Base-by-base conservation (phyloP, 2,797 vertebrate species). In the Sarcoramphus papa region DNA sequence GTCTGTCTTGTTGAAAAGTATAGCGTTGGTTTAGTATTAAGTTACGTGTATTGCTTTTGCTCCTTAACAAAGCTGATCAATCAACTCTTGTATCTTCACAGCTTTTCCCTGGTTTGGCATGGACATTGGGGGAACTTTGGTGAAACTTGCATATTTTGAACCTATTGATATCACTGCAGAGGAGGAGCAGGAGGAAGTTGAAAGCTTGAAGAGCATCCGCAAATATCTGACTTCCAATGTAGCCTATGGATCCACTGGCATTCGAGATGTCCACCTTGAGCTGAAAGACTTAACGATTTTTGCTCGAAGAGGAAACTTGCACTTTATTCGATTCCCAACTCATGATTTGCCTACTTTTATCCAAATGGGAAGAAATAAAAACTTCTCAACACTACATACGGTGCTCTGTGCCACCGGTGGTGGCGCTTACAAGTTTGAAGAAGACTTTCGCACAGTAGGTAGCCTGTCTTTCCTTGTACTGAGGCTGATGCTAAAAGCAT, bases 61-160 rank as follows among this genome's bases (percentile, higher is more conserved):
- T 69, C 19, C 67, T 76, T 75, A 50, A 10, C 28, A 41, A 45
- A 80, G n/a, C 54, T 94, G 20, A 92, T 45, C 0, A 1, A 30
- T 63, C 14, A 9, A 22, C 65, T 57, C 23, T 90, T 92, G 9
- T 92, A 7, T 95, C 77, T 94, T 81, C 82, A 63, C 97, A 99
- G 99, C 99, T 89, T 99, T 99, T 91, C 99, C 99, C 2, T 99
- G 99, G 99, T 99, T 99, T 96, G 99, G 99, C 45, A 99, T 99
- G 99, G 99, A 99, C 96, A 99, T 99, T 76, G 99, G 99, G 24
- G 99, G 99, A 74, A 99, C 98, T 1, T 94, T 99, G 85, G 98
- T 99, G 86, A 99, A 99, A 90, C 98, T 99, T 85, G 98, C 98
- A 2, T 99, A 99, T 93, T 99, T 99, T 93, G 99, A 99, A 95